Evolutionary conservation across 1,140 invertebrate genomes (phyloP).

Genomic region (Rhynchophorus ferrugineus): DNA sequence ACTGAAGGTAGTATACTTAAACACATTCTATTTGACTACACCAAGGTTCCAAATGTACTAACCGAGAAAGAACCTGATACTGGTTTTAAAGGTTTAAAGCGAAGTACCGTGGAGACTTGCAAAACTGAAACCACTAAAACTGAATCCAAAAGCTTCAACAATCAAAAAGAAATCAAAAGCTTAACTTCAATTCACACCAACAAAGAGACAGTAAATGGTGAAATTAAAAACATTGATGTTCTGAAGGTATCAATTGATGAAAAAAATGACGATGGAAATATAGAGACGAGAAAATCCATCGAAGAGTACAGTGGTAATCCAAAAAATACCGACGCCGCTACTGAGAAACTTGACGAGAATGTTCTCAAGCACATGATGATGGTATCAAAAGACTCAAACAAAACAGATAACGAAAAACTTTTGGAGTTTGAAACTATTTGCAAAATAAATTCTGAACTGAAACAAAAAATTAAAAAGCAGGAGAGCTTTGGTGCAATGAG

Average conservation of each 20-base stretch:
- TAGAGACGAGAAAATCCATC: conserved; percentile 2
- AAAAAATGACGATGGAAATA: conserved; percentile 1
- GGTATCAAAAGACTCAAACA: conserved; percentile 13
- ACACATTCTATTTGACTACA: conserved; percentile 15
- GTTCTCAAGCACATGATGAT: conserved; percentile 11
- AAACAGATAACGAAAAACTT: conserved; percentile 18
- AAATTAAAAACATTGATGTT: conserved; percentile 1
- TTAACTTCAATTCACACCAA: background rate
- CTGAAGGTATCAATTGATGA: conserved; percentile 9
- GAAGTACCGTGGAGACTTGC: background rate
- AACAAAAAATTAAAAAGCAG: conserved; percentile 13
- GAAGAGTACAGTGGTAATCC: conserved; percentile 1
- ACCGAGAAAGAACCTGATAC: conserved; percentile 11
- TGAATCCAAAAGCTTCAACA: background rate
- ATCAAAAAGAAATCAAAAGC: conserved; percentile 1
- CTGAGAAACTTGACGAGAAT: background rate
- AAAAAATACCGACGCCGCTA: background rate
- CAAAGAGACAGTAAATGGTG: conserved; percentile 3
- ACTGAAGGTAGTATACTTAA: background rate
- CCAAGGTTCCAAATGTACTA: conserved; percentile 13
- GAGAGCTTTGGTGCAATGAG: conserved; percentile 4
- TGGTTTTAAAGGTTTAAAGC: background rate
- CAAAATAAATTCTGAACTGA: conserved; percentile 12
- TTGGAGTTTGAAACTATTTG: conserved; percentile 12
- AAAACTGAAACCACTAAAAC: background rate